Conservation (phyloP, 2,888 invertebrate genomes). For the Lepidonotus clava region DNA sequence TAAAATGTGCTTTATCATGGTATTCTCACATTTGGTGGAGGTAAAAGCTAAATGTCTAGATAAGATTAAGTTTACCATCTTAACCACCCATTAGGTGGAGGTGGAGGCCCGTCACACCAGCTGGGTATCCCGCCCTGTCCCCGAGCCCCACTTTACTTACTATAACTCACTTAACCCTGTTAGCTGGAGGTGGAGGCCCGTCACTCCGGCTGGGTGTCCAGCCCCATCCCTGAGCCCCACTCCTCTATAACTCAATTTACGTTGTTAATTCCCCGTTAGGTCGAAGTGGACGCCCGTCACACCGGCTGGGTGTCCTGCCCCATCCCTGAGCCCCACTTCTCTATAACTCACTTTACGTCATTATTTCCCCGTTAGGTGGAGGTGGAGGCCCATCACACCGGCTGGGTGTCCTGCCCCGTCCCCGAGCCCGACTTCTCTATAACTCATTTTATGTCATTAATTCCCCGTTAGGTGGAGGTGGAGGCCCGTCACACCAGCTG, state of each 20-base stretch:
- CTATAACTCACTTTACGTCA: no score
- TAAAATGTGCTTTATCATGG: no score
- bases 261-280: no score
- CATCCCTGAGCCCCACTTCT: conserved; percentile 83
- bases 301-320: conserved; percentile 96
- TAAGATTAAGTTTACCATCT: no score
- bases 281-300: conserved; percentile 92
- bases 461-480: conserved; percentile 92
- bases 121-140: conserved; percentile 94
- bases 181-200: conserved; percentile 92
- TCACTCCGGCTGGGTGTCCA: conserved; percentile 95
- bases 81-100: no score
- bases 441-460: no score
- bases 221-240: conserved; percentile 85
- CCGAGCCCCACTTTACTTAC: conserved; percentile 81
- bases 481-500: conserved; percentile 93
- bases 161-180: no score
- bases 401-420: conserved; percentile 94
- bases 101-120: conserved; percentile 91
- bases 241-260: no score
- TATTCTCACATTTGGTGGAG: no score
- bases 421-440: conserved; percentile 82
- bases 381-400: conserved; percentile 90
- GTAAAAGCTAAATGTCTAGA: no score
- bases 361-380: no score